These are phyloP conservation scores for Leucania comma DNA, from an alignment of 2,888 invertebrate species.

Conservation along the genomic window DNA sequence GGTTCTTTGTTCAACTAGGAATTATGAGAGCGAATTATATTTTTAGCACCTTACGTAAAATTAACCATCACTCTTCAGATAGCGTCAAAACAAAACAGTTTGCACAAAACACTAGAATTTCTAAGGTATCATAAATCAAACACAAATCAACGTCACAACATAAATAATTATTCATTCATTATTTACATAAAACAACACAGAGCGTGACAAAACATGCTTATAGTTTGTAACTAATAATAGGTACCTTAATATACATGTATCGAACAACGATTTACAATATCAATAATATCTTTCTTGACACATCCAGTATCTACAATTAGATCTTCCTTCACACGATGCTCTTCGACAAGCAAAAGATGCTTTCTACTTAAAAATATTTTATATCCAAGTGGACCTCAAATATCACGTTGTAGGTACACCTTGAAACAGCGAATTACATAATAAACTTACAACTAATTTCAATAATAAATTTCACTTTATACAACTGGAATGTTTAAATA, in stretches of 20 bases:
- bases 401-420: slow-evolving; percentile 61
- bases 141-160: slow-evolving; percentile 82
- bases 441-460: slow-evolving; percentile 54
- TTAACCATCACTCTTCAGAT: background rate
- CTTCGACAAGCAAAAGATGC: background rate
- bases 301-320: slow-evolving; percentile 10
- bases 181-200: slow-evolving; percentile 81
- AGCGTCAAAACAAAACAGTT: slow-evolving; percentile 17
- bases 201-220: slow-evolving; percentile 70
- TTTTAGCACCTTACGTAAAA: background rate
- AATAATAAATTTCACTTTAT: slow-evolving; percentile 52
- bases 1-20: background rate
- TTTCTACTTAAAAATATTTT: background rate
- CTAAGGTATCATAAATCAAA: slow-evolving; percentile 77
- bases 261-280: slow-evolving; percentile 52
- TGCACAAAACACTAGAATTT: slow-evolving; percentile 47
- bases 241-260: slow-evolving; percentile 31
- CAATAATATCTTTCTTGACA: slow-evolving; percentile 23
- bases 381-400: slow-evolving; percentile 19
- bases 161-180: slow-evolving; percentile 85
- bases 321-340: background rate
- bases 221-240: slow-evolving; percentile 41
- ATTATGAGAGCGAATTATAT: background rate
- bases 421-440: slow-evolving; percentile 58
- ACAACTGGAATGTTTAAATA: slow-evolving; percentile 61